These are phyloP conservation scores for Ectemnius continuus DNA, from an alignment of 2,888 invertebrate species.

Conservation along the genomic window DNA sequence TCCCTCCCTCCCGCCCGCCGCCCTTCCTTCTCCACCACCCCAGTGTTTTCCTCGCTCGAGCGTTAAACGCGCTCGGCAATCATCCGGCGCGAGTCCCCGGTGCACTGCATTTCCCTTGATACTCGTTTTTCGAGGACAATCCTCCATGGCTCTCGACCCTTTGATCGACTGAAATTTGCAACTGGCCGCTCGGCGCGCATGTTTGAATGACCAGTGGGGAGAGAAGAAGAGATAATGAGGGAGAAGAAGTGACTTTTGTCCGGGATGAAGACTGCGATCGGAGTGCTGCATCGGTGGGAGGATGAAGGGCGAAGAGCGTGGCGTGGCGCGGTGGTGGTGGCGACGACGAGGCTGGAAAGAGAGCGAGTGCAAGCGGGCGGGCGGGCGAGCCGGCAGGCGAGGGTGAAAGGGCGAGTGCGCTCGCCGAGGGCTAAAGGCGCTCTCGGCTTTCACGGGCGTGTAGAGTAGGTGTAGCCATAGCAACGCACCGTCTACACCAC, in stretches of 20 bases:
- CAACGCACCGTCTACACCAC: slow-evolving; percentile 65
- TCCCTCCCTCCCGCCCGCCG: too few species aligned
- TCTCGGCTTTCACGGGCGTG: slow-evolving; percentile 57
- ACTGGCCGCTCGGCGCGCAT: too few species aligned
- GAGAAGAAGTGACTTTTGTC: too few species aligned
- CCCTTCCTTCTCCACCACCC: too few species aligned
- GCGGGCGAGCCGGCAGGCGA: neutral
- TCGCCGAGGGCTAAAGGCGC: slow-evolving; percentile 57
- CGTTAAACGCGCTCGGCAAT: slow-evolving; percentile 3
- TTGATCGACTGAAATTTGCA: too few species aligned
- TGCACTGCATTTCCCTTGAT: neutral
- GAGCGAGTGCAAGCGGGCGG: neutral
- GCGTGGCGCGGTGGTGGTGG: slow-evolving; percentile 15
- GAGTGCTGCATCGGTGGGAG: too few species aligned
- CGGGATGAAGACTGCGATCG: too few species aligned
- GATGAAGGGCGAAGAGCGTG: slow-evolving; percentile 13
- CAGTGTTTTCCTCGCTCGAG: slow-evolving; percentile 10
- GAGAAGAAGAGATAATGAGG: too few species aligned
- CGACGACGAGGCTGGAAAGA: slow-evolving; percentile 37
- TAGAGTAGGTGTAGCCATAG: slow-evolving; percentile 70
- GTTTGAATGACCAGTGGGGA: too few species aligned
- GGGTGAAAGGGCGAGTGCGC: slow-evolving; percentile 52
- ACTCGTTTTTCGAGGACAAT: too few species aligned
- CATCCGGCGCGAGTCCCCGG: neutral
- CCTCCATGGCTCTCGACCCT: slow-evolving; percentile 11